Percentiles rank a stretch among this genome's conserved stretches.
phyloP scores from a whole-genome alignment of 1,140 invertebrate species.

The Drosophila nigrodunni region DNA sequence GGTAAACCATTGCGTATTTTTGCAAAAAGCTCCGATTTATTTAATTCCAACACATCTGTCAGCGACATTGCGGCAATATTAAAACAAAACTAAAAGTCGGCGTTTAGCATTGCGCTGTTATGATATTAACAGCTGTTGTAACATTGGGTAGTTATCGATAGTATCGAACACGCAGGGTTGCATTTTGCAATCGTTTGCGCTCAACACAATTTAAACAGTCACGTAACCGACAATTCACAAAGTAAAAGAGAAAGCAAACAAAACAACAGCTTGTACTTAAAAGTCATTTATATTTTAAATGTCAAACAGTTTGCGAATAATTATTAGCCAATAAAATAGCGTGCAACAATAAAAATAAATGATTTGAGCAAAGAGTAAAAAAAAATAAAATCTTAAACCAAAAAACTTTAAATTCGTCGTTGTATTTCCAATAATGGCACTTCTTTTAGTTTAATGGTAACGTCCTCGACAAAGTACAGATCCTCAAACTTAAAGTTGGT shows the following conservation, averaged over 20 bases:
- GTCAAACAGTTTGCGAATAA: no score
- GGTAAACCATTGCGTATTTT: slow-evolving; percentile 71
- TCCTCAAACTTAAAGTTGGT: slow-evolving; percentile 69
- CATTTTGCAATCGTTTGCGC: no score
- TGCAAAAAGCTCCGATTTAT: slow-evolving; percentile 64
- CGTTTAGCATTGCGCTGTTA: neutral
- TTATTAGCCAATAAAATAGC: no score
- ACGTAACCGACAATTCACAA: no score
- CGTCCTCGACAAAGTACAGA: slow-evolving; percentile 73
- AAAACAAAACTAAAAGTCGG: slow-evolving; percentile 14
- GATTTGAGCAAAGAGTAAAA: no score
- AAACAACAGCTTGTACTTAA: no score
- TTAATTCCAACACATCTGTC: slow-evolving; percentile 69
- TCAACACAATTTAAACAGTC: no score
- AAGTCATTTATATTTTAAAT: no score
- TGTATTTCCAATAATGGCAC: slow-evolving; percentile 58
- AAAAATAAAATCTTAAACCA: no score
- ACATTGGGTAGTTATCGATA: neutral
- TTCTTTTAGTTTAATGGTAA: slow-evolving; percentile 67
- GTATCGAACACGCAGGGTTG: neutral
- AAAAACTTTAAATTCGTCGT: neutral
- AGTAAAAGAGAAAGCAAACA: no score
- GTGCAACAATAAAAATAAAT: no score
- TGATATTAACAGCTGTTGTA: neutral
- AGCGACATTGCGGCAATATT: slow-evolving; percentile 54